Percentiles rank a stretch among this genome's conserved stretches.
Evolutionary conservation across 2,888 invertebrate species (phyloP).

Genomic region (Cheilosia soror): DNA sequence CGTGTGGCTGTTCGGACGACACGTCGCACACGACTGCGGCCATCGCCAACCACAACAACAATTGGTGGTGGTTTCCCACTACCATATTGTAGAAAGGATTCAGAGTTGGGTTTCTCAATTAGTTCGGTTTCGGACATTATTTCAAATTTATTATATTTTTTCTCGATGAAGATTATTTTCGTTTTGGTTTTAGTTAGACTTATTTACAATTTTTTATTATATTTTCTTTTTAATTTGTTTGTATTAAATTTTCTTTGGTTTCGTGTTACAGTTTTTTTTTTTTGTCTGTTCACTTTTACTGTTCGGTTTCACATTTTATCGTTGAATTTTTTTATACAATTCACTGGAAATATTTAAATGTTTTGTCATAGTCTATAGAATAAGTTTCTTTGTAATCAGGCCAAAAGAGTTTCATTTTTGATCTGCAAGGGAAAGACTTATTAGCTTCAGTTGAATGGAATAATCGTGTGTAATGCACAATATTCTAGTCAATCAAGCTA

Average conservation of each 20-base stretch:
- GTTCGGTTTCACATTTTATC: conserved; percentile 69
- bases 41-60: conserved; percentile 84
- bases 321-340: conserved; percentile 29
- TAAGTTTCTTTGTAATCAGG: conserved; percentile 71
- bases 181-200: conserved; percentile 53
- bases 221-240: conserved; percentile 31
- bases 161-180: conserved; percentile 52
- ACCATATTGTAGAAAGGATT: conserved; percentile 83
- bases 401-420: conserved; percentile 72
- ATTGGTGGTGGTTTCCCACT: conserved; percentile 82
- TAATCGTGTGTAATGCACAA: background rate
- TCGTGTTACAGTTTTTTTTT: conserved; percentile 61
- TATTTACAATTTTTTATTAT: conserved; percentile 57
- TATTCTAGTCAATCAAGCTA: conserved; percentile 45
- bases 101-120: conserved; percentile 77
- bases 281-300: conserved; percentile 20
- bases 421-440: conserved; percentile 51
- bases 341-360: conserved; percentile 22
- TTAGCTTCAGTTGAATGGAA: conserved; percentile 12
- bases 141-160: conserved; percentile 17
- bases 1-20: conserved; percentile 83
- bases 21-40: conserved; percentile 83
- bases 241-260: conserved; percentile 66
- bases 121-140: conserved; percentile 80
- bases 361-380: conserved; percentile 62